Evolutionary conservation across 2,888 invertebrate species (phyloP).

Genomic region (Torymus texanus): DNA sequence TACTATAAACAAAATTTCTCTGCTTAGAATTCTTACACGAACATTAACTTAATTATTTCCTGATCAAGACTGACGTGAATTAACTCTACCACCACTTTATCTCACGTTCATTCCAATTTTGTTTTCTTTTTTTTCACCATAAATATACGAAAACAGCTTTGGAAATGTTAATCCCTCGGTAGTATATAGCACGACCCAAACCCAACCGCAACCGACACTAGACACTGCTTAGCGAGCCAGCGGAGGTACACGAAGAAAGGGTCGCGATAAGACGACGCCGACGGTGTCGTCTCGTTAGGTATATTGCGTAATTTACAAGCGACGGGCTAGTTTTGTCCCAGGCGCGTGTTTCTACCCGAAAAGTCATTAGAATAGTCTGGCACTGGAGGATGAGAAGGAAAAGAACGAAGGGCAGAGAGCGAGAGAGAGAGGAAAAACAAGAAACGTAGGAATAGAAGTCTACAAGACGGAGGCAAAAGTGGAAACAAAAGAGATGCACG

Average conservation of each 20-base stretch:
- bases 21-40: too few species aligned
- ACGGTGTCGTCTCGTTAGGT: constrained; percentile 25
- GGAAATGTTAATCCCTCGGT: not conserved
- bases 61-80: too few species aligned
- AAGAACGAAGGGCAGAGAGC: not conserved
- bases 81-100: too few species aligned
- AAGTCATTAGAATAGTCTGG: constrained; percentile 28
- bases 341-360: constrained; percentile 2
- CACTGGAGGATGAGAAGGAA: not conserved
- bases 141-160: not conserved
- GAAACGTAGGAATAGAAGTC: not conserved
- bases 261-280: constrained; percentile 14
- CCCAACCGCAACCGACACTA: not conserved
- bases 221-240: not conserved
- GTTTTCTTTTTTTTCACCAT: not conserved
- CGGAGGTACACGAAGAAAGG: not conserved
- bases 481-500: too few species aligned
- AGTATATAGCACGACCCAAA: not conserved
- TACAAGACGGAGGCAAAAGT: not conserved
- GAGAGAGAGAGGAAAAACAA: not conserved
- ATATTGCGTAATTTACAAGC: constrained; percentile 31
- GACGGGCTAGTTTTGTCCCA: constrained; percentile 11
- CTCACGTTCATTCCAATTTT: too few species aligned
- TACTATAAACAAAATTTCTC: too few species aligned
- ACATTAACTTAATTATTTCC: too few species aligned